Evolutionary conservation across 2,113 vertebrate species (phyloP).

Genomic region (Odontesthes bonariensis): DNA sequence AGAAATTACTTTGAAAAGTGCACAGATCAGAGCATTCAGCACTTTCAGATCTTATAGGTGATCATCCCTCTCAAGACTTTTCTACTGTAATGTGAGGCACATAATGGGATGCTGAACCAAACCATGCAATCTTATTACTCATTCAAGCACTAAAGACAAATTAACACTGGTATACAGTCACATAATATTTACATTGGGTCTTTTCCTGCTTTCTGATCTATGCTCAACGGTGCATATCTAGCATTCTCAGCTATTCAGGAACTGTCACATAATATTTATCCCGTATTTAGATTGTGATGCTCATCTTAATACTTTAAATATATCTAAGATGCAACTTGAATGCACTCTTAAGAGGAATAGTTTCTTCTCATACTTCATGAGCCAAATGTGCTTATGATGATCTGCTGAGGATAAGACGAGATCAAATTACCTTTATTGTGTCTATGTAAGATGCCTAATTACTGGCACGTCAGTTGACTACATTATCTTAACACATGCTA

Average conservation of each 20-base stretch:
- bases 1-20: slow-evolving; percentile 9
- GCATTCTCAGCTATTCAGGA: background rate
- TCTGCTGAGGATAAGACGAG: background rate
- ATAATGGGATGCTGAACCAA: slow-evolving; percentile 48
- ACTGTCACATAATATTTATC: too few species aligned
- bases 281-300: too few species aligned
- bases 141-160: slow-evolving; percentile 48
- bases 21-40: background rate
- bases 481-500: too few species aligned
- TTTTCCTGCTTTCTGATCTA: background rate
- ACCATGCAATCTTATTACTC: slow-evolving; percentile 55
- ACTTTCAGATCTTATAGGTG: background rate
- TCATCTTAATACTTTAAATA: too few species aligned
- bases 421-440: too few species aligned
- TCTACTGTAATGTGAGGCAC: slow-evolving; percentile 32
- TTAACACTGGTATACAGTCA: slow-evolving; percentile 51
- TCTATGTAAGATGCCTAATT: too few species aligned
- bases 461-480: too few species aligned
- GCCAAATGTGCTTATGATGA: background rate
- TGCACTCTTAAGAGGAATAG: background rate
- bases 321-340: background rate
- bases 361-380: too few species aligned
- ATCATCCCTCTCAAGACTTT: slow-evolving; percentile 32
- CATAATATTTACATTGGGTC: background rate
- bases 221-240: background rate